Conservation (phyloP, 2,113 vertebrate species). For the Pelobates fuscus region DNA sequence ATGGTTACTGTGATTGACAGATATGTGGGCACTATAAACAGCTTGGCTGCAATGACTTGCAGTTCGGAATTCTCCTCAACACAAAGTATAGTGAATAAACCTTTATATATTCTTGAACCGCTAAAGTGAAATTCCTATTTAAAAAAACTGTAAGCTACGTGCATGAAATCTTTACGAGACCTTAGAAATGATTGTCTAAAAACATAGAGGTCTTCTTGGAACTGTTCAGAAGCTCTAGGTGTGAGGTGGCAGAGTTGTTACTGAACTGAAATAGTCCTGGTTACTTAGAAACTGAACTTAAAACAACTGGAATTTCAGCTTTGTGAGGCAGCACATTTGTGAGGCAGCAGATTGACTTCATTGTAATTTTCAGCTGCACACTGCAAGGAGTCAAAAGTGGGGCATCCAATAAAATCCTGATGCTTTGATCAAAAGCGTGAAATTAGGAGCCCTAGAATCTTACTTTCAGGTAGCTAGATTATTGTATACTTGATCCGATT, state of each 20-base stretch:
- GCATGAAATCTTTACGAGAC: too few species aligned
- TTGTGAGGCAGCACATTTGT: conserved; percentile 16
- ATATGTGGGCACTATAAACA: too few species aligned
- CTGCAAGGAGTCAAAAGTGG: conserved; percentile 17
- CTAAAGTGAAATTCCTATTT: too few species aligned
- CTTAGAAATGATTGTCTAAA: too few species aligned
- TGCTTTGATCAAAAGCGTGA: conserved; percentile 24
- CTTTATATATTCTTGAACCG: too few species aligned
- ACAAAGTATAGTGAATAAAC: too few species aligned
- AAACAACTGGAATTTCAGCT: conserved; percentile 1
- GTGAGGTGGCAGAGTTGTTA: not conserved
- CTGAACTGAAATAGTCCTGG: conserved; percentile 11
- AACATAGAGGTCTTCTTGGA: not conserved
- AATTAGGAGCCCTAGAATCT: conserved; percentile 38
- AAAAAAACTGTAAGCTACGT: too few species aligned
- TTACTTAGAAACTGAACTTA: conserved; percentile 9
- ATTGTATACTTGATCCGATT: conserved; percentile 20
- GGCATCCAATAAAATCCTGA: not conserved
- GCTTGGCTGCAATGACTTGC: too few species aligned
- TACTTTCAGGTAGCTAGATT: conserved; percentile 28
- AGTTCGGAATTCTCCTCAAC: too few species aligned
- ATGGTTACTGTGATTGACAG: too few species aligned
- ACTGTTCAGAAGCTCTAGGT: not conserved
- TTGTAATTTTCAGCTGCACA: not conserved
- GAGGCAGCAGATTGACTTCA: conserved; percentile 12